A percentile compares a stretch with the other conserved stretches of the same genome.
These are phyloP conservation scores for Melikaiella ostensackeni DNA, from an alignment of 2,888 invertebrate genomes.

Conservation along the genomic window DNA sequence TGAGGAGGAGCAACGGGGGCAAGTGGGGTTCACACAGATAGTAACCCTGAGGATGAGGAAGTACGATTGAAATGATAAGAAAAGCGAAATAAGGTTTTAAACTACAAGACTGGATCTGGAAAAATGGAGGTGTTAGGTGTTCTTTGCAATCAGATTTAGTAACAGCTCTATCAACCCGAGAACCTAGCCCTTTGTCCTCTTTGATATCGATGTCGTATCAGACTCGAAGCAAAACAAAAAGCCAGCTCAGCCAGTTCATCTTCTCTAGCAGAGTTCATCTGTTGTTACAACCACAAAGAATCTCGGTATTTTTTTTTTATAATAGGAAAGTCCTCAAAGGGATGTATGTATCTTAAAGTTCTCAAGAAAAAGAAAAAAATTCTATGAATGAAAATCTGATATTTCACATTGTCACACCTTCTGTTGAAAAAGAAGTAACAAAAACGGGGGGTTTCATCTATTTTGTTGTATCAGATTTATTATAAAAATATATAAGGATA, in stretches of 20 bases:
- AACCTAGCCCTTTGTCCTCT: slow-evolving; percentile 54
- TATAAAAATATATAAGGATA: no score
- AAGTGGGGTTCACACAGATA: background rate
- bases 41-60: slow-evolving; percentile 40
- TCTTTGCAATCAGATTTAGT: slow-evolving; percentile 72
- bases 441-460: background rate
- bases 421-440: background rate
- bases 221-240: slow-evolving; percentile 1
- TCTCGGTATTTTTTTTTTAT: background rate
- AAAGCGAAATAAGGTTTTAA: slow-evolving; percentile 34
- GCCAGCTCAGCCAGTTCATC: slow-evolving; percentile 18
- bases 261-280: slow-evolving; percentile 15
- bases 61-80: slow-evolving; percentile 36
- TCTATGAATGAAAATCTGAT: background rate
- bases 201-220: slow-evolving; percentile 29
- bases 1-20: slow-evolving; percentile 44
- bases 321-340: background rate
- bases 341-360: no score
- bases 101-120: slow-evolving; percentile 49
- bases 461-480: background rate
- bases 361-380: background rate
- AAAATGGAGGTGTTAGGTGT: slow-evolving; percentile 68
- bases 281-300: slow-evolving; percentile 11
- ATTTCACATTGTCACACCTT: background rate
- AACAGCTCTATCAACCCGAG: slow-evolving; percentile 61